Conservation (phyloP, 2,797 vertebrate genomes). For the Lycodopsis pacificus region DNA sequence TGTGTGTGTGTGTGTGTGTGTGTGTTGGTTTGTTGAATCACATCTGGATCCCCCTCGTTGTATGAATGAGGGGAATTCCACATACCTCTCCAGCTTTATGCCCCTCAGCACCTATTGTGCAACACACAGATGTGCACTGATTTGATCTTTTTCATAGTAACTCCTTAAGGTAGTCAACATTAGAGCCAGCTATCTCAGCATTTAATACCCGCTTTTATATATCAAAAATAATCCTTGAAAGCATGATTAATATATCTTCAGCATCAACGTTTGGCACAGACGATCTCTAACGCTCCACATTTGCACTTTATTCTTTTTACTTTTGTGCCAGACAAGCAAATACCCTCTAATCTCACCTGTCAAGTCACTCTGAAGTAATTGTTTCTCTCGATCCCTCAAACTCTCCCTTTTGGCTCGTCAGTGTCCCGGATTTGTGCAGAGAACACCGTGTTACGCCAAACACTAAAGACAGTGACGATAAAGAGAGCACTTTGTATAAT, state of each 20-base stretch:
- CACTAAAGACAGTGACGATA: conserved; percentile 11
- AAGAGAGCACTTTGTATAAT: conserved; percentile 8
- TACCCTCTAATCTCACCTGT: conserved; percentile 42
- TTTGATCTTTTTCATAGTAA: conserved; percentile 15
- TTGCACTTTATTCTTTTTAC: conserved; percentile 37
- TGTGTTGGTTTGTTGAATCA: conserved; percentile 42
- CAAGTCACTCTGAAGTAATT: conserved; percentile 49
- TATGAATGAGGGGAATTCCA: conserved; percentile 70
- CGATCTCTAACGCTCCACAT: conserved; percentile 17
- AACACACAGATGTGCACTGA: conserved; percentile 27
- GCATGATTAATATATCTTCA: conserved; percentile 40
- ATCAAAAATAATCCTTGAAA: conserved; percentile 31
- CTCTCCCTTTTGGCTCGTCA: conserved; percentile 35
- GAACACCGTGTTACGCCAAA: conserved; percentile 26
- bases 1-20: conserved; percentile 24
- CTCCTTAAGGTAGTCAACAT: conserved; percentile 15
- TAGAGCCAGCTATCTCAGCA: conserved; percentile 36
- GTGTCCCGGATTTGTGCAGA: conserved; percentile 27
- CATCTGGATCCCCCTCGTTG: conserved; percentile 58
- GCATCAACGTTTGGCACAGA: conserved; percentile 34
- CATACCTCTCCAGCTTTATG: conserved; percentile 59
- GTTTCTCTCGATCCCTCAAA: conserved; percentile 38
- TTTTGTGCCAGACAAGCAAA: conserved; percentile 47
- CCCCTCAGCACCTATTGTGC: conserved; percentile 60
- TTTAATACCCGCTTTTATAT: conserved; percentile 25